Base-by-base conservation (phyloP, 2,797 vertebrate genomes). In the Esox masquinongy region DNA sequence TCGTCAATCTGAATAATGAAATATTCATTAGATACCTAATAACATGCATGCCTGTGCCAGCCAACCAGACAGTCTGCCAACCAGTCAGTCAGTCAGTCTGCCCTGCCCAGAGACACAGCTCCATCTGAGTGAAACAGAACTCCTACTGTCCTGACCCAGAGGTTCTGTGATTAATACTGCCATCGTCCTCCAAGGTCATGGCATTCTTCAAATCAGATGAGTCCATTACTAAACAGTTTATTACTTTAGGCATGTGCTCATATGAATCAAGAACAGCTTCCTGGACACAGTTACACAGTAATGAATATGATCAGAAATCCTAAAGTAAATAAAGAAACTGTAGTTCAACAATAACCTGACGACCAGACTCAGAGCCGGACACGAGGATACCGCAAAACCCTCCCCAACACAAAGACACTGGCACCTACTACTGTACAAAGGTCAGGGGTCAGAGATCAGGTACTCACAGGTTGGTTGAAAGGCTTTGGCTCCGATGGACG, bases 401-500 rank as follows among this genome's bases (percentile, higher is more conserved):
- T 34, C 29, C 47, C 69, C 14, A 75, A 72, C 74, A 69, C 14
- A 64, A 22, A 26, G 2, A 24, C 1, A 74, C 73, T 31, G 36
- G 22, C 43, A 19, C 16, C 31, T 43, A 26, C 53, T n/a, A 26
- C 59, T 16, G 9, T 17, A 22, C 39, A 43, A 29, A 15, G 70
- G 36, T 14, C 17, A n/a, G 43, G 11, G 1, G 49, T 11, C 9
- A 16, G 73, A 73, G 74, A 43, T 76, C 43, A 78, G 16, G 29
- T 51, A 90, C 94, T 95, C 87, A 99, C 97, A 89, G 97, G 97
- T 84, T 99, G 98, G 93, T 95, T 97, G 92, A 97, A 99, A 89
- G 96, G 95, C 93, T 99, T 99, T 92, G 98, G 97, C 95, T 99
- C 97, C 5, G 97, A 97, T 71, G 98, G 97, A 87, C 98, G 95